A percentile compares a stretch with the other conserved stretches of the same genome.
phyloP scores from a whole-genome alignment of 2,113 vertebrate species.

The Pachycephala philippinensis region DNA sequence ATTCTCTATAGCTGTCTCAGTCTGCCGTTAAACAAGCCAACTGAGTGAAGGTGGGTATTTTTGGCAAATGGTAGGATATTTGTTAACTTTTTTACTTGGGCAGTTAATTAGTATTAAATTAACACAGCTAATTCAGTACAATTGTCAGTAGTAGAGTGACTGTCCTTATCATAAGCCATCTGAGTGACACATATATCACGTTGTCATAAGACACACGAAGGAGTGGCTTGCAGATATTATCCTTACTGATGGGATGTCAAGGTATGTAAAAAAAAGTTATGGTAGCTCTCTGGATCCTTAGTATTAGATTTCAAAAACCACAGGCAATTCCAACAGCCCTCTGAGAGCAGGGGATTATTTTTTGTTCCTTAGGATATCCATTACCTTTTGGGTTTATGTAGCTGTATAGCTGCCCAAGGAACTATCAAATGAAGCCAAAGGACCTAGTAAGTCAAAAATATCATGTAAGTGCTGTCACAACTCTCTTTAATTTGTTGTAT shows the following conservation, averaged over 20 bases:
- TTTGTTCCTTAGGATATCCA: neutral
- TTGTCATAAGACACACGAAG: neutral
- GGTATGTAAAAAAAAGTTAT: neutral
- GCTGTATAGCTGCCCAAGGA: neutral
- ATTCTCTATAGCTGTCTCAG: neutral
- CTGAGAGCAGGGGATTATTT: neutral
- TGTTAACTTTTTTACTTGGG: neutral
- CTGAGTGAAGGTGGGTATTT: neutral
- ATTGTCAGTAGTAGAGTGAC: neutral
- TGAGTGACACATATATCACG: neutral
- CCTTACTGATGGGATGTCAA: neutral
- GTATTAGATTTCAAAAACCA: slow-evolving; percentile 3
- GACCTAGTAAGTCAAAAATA: neutral
- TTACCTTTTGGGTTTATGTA: neutral
- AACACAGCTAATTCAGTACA: neutral
- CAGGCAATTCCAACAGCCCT: neutral
- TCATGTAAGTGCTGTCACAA: neutral
- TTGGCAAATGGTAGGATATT: neutral
- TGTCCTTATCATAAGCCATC: neutral
- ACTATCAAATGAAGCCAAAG: neutral
- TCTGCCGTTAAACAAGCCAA: neutral
- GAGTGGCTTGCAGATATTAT: neutral
- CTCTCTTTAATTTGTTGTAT: neutral
- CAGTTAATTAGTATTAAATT: neutral
- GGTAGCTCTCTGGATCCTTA: neutral